Evolutionary conservation across 35 echinoderm and acorn worm species (phyloP), one percentile per base, ranked within the genome.

Genomic region (Chiridota heheva): DNA sequence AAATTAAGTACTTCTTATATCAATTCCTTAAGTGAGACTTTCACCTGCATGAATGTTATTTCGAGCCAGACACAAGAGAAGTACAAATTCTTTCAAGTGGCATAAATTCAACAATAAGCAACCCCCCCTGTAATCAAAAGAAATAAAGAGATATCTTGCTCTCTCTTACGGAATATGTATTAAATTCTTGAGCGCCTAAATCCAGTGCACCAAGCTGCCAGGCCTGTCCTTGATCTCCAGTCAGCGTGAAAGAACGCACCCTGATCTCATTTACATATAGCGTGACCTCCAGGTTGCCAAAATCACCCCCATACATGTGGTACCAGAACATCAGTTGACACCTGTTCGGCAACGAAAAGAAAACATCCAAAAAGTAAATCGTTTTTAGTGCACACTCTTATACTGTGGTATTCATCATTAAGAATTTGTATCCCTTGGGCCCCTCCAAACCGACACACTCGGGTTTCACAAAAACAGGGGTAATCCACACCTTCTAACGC

Each of bases 101-200:
- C n/a, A n/a, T n/a, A n/a, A n/a, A n/a, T n/a, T n/a, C 59, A 62
- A 28, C n/a, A 10, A 62, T 15, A 0, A 0, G 40, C 40, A 0
- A 22, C 7, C 6, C 3, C 34, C 64, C 64, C 22, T 3, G 0
- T 32, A 37, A 18, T n/a, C 2, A 4, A 7, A 36, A 44, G 36
- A 40, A 7, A 70, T 20, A 70, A 66, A 31, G 40, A 40, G 5
- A 40, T 44, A 73, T 10, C 0, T 7, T 73, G 15, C n/a, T 7
- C 44, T 43, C 32, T 81, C 91, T 84, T 75, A 95, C 91, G 28
- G 71, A 58, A 84, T 95, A 95, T 44, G 78, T 38, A 8, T 81
- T 86, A 84, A 81, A 85, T 41, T 53, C 71, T 41, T 81, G 33
- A 0, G 86, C 85, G 59, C 91, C 91, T 20, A 95, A 47, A 73